Evolutionary conservation across 2,888 invertebrate genomes (phyloP).

Genomic region (Dynastes hyllus): DNA sequence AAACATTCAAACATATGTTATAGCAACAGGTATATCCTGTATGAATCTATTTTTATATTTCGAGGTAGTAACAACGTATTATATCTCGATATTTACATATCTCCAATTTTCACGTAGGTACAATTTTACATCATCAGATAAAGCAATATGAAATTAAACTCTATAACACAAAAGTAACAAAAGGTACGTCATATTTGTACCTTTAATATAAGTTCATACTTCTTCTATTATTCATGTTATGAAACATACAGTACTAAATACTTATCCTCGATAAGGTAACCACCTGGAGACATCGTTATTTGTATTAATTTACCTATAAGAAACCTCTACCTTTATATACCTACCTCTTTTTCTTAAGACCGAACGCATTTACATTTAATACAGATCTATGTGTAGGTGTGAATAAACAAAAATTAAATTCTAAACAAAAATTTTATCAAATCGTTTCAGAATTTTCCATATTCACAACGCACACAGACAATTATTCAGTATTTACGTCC

Average conservation of each 20-base stretch:
- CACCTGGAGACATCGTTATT: not conserved
- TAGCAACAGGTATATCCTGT: not conserved
- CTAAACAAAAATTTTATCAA: too few relatives aligned
- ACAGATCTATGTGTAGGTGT: too few relatives aligned
- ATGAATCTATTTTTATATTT: not conserved
- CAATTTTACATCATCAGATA: not conserved
- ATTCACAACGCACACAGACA: too few relatives aligned
- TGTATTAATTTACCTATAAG: not conserved
- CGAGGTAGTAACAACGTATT: constrained; percentile 31
- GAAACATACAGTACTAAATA: not conserved
- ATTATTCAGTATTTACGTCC: too few relatives aligned
- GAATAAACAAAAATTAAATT: too few relatives aligned
- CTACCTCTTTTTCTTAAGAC: not conserved
- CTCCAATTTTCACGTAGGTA: too few relatives aligned
- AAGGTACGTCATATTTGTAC: not conserved
- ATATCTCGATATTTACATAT: too few relatives aligned
- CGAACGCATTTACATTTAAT: too few relatives aligned
- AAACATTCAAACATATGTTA: constrained; percentile 6
- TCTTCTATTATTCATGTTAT: not conserved
- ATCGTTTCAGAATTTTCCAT: too few relatives aligned
- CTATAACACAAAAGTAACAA: not conserved
- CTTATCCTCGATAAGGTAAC: constrained; percentile 10
- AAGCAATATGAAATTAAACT: not conserved
- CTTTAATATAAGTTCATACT: not conserved
- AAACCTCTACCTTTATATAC: not conserved